Conservation (phyloP, 2,888 invertebrate genomes). For the Caenorhabditis sp. region DNA sequence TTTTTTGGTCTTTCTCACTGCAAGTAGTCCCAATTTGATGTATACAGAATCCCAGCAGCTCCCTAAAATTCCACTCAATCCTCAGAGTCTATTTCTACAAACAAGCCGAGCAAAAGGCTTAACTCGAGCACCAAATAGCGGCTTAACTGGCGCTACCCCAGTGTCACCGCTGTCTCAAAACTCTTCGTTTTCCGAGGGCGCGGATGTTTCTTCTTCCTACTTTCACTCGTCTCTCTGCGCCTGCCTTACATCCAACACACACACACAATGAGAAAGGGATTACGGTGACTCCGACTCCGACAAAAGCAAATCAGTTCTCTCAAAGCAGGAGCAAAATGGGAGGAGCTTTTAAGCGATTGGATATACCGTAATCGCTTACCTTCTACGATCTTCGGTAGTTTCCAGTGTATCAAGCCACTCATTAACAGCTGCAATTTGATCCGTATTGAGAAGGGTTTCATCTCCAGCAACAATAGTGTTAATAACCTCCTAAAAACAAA, state of each 20-base stretch:
- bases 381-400: slow-evolving; percentile 68
- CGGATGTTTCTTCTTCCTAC: slow-evolving; percentile 19
- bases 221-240: slow-evolving; percentile 7
- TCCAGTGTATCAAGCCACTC: slow-evolving; percentile 81
- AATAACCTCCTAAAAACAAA: slow-evolving; percentile 76
- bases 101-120: slow-evolving; percentile 64
- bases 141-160: slow-evolving; percentile 65
- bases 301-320: background rate
- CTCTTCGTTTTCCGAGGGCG: slow-evolving; percentile 23
- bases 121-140: slow-evolving; percentile 74
- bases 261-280: slow-evolving; percentile 31
- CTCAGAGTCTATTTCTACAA: slow-evolving; percentile 61
- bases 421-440: slow-evolving; percentile 80
- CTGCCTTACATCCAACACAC: slow-evolving; percentile 22
- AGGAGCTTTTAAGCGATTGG: slow-evolving; percentile 30
- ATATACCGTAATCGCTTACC: slow-evolving; percentile 60
- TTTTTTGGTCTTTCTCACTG: background rate
- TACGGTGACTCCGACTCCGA: slow-evolving; percentile 50
- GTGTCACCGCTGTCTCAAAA: slow-evolving; percentile 31
- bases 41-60: slow-evolving; percentile 56
- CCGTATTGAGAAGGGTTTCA: slow-evolving; percentile 71
- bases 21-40: slow-evolving; percentile 5
- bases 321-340: slow-evolving; percentile 12
- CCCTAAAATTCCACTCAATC: slow-evolving; percentile 43
- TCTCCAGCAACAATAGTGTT: slow-evolving; percentile 76